Evolutionary conservation across 2,113 vertebrate genomes (phyloP).

Genomic region (Hystrix cristata): DNA sequence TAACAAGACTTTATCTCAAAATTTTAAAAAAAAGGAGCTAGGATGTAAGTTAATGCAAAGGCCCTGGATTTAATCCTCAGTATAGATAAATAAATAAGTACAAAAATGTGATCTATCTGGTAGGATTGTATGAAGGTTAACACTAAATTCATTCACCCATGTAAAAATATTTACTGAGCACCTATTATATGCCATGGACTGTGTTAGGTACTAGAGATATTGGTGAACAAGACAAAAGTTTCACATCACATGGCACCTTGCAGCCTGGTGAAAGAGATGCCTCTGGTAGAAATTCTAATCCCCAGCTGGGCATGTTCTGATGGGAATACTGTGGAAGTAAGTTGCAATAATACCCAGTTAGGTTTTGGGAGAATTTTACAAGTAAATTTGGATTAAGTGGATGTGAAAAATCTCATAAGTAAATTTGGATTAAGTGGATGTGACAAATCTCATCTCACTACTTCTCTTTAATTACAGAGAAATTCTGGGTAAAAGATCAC

Average conservation of each 20-base stretch:
- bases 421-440: background rate
- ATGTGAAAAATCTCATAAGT: background rate
- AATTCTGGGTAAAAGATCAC: background rate
- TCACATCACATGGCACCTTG: background rate
- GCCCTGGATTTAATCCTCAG: background rate
- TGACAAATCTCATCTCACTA: background rate
- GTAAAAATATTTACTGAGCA: background rate
- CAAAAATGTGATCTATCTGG: background rate
- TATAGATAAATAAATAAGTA: background rate
- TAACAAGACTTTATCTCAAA: background rate
- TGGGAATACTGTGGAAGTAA: background rate
- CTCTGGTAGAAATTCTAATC: background rate
- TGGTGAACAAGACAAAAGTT: background rate
- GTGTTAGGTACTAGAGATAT: background rate
- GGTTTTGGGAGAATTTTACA: background rate
- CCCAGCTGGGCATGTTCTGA: background rate
- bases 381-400: background rate
- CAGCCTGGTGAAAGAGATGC: background rate
- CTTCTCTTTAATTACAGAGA: conserved; percentile 13
- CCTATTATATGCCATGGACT: background rate
- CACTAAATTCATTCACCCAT: background rate
- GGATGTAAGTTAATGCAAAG: background rate
- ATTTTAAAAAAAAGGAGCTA: background rate
- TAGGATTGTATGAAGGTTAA: background rate
- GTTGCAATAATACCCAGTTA: background rate